phyloP scores from a whole-genome alignment of 2,113 vertebrate genomes.

The Macrotis lagotis region DNA sequence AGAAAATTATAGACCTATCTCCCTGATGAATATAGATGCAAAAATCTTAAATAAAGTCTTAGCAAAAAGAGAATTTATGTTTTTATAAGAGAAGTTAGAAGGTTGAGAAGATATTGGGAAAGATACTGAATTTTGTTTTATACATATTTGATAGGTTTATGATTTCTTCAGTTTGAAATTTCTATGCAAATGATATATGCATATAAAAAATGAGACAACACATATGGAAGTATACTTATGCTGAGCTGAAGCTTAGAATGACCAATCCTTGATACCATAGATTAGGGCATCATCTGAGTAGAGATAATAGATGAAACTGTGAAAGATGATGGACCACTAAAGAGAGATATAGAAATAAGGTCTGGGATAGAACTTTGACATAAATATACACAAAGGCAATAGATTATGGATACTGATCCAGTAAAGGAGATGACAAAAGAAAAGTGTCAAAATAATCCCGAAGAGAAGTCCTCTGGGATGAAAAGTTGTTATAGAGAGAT shows the following conservation, averaged over 20 bases:
- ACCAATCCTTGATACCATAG: neutral
- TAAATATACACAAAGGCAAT: neutral
- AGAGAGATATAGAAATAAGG: neutral
- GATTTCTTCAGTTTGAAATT: neutral
- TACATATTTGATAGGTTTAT: neutral
- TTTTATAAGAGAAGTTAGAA: neutral
- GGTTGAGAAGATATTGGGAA: neutral
- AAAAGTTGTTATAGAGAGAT: no score
- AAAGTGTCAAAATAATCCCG: no score
- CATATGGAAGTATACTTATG: no score
- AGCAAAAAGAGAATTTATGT: neutral
- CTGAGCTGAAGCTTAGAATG: neutral
- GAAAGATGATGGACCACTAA: neutral
- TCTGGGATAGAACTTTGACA: no score
- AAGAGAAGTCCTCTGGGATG: no score
- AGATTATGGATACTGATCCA: neutral
- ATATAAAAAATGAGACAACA: no score
- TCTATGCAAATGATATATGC: neutral
- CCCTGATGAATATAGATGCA: no score
- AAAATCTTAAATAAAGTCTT: no score
- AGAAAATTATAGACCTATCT: no score
- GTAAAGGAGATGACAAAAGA: neutral
- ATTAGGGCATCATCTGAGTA: no score
- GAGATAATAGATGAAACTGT: neutral
- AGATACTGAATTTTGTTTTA: neutral